Conservation (phyloP, 2,888 invertebrate genomes). For the Elmis aenea region DNA sequence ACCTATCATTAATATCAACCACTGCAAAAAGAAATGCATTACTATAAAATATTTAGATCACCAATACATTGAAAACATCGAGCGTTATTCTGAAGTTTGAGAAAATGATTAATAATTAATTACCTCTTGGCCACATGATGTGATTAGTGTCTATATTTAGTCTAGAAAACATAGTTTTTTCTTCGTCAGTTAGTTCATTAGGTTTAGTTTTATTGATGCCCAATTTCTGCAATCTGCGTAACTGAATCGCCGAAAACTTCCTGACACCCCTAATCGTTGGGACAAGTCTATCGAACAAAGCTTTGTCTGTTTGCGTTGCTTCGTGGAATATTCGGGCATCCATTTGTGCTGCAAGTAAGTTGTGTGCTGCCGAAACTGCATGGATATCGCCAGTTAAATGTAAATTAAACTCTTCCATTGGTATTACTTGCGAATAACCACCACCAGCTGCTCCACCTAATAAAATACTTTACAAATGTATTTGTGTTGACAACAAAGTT, state of each 20-base stretch:
- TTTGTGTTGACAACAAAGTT: too few relatives aligned
- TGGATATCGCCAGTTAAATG: conserved; percentile 98
- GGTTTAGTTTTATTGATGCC: conserved; percentile 87
- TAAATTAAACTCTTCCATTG: conserved; percentile 99
- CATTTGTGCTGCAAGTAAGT: conserved; percentile 94
- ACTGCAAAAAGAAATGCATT: conserved; percentile 54
- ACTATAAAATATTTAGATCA: too few relatives aligned
- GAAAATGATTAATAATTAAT: conserved; percentile 12
- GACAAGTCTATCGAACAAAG: conserved; percentile 83
- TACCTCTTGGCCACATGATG: conserved; percentile 92
- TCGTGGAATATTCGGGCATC: conserved; percentile 98
- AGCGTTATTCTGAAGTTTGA: neutral
- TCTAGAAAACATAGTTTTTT: conserved; percentile 74
- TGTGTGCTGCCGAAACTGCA: conserved; percentile 97
- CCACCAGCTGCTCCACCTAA: conserved; percentile 95
- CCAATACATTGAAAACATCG: neutral
- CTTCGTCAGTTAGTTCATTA: conserved; percentile 69
- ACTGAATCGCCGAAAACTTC: conserved; percentile 82
- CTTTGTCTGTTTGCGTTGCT: conserved; percentile 80
- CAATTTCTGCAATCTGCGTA: conserved; percentile 64
- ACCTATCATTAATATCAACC: conserved; percentile 93
- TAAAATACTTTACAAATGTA: conserved; percentile 1
- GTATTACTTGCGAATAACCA: conserved; percentile 93
- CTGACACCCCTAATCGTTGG: conserved; percentile 75
- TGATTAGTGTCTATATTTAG: conserved; percentile 85